phyloP scores from a whole-genome alignment of 1,140 invertebrate genomes.

The Homalodisca vitripennis region DNA sequence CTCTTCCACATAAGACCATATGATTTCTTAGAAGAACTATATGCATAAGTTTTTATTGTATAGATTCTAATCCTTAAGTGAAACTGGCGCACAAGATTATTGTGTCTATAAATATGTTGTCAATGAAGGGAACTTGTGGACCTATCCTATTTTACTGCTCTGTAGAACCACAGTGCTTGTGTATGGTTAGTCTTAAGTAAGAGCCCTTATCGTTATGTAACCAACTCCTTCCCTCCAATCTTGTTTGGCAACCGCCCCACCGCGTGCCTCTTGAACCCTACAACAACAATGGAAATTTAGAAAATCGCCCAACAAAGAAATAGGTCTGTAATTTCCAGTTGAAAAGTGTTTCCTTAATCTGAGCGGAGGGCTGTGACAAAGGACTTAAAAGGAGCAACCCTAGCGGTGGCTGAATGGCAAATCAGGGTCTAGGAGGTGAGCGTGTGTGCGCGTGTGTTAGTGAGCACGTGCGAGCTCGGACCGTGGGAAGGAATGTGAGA shows the following conservation, averaged over 20 bases:
- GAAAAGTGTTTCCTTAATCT: conserved; percentile 26
- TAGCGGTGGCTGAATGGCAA: conserved; percentile 4
- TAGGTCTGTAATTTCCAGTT: conserved; percentile 23
- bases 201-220: no score
- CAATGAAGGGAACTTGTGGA: no score
- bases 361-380: background rate
- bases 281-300: conserved; percentile 17
- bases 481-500: conserved; percentile 20
- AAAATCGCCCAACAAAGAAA: conserved; percentile 17
- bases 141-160: no score
- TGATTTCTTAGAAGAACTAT: no score
- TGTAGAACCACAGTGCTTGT: no score
- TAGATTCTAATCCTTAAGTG: no score
- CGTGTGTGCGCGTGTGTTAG: conserved; percentile 3
- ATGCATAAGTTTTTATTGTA: no score
- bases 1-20: no score
- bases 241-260: conserved; percentile 1
- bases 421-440: background rate
- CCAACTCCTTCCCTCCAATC: no score
- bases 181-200: no score
- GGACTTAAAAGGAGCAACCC: background rate
- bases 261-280: conserved; percentile 18
- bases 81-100: no score
- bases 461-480: conserved; percentile 13
- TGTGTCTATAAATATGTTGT: no score